Evolutionary conservation across 2,113 vertebrate genomes (phyloP), one percentile per base, ranked within the genome.

Genomic region (Pseudorhombus dupliciocellatus): DNA sequence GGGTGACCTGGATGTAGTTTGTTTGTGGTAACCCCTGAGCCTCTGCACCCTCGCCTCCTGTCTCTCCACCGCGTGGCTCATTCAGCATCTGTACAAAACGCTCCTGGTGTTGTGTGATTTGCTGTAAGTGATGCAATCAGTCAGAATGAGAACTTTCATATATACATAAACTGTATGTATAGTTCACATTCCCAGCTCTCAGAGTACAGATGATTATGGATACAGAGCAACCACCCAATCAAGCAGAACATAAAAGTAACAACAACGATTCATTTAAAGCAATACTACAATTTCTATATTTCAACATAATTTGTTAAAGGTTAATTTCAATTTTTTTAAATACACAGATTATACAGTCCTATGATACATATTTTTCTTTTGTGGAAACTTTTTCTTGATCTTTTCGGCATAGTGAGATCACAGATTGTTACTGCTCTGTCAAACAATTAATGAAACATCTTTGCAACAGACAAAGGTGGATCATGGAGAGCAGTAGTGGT

Each of bases 101-200:
- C 74, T 94, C 92, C 87, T 94, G 93, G 82, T 94, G 93, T 86
- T 91, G 91, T 2, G 93, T 94, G 77, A 94, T 94, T 92, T 94
- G 93, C 93, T 94, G 77, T 3, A 31, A 14, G 56, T 16, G 51
- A 73, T 16, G 57, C 9, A 77, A 2, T 58, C 4, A 51, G n/a
- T 61, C 28, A 60, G 26, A 26, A 40, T 37, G 34, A 37, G 2
- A 34, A 55, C 11, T 40, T 6, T 2, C 10, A 22, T 37, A 37
- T 37, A 37, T 37, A 37, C n/a, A n/a, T n/a, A n/a, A n/a, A n/a
- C n/a, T n/a, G n/a, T n/a, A n/a, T 12, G 12, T 37, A 11, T 37
- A 10, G 10, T 37, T 3, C 34, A 37, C 34, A 37, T 37, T 37
- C 34, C 34, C 34, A 37, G 34, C 34, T 9, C 10, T 56, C 16